Conservation (phyloP, 2,888 invertebrate species). For the Embidobia sp. region DNA sequence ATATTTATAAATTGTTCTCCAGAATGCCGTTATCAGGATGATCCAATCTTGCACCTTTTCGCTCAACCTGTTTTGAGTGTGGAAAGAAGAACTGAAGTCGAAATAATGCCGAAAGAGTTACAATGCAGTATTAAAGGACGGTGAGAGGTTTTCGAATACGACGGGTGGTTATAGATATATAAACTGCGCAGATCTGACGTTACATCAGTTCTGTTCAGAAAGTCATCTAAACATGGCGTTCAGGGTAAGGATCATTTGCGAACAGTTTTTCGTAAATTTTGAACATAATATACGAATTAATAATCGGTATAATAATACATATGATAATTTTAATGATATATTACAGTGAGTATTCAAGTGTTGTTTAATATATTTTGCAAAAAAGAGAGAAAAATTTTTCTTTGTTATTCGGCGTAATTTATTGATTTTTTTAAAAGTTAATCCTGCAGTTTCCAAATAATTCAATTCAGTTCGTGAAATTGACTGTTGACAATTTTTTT, state of each 20-base stretch:
- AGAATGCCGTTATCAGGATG: conserved; percentile 24
- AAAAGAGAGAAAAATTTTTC: too few relatives aligned
- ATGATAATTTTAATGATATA: too few relatives aligned
- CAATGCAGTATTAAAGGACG: conserved; percentile 61
- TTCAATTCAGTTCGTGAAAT: too few relatives aligned
- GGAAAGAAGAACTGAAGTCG: conserved; percentile 44
- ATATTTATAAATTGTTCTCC: conserved; percentile 31
- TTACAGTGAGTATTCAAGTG: too few relatives aligned
- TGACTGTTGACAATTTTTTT: too few relatives aligned
- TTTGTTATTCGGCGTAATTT: too few relatives aligned
- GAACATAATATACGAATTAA: too few relatives aligned
- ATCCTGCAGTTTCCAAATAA: too few relatives aligned
- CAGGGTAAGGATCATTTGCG: conserved; percentile 45
- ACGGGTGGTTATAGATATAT: conserved; percentile 61
- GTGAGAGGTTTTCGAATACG: conserved; percentile 63
- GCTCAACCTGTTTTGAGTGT: conserved; percentile 40
- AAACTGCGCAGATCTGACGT: conserved; percentile 55
- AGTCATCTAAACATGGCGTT: conserved; percentile 60
- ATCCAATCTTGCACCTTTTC: conserved; percentile 52
- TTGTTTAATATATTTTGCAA: too few relatives aligned
- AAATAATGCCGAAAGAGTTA: conserved; percentile 61
- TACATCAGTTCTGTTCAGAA: conserved; percentile 57
- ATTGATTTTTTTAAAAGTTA: too few relatives aligned
- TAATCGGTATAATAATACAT: too few relatives aligned
- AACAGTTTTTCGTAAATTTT: too few relatives aligned